Conservation (phyloP, 2,888 invertebrate species). For the Autographa gamma region DNA sequence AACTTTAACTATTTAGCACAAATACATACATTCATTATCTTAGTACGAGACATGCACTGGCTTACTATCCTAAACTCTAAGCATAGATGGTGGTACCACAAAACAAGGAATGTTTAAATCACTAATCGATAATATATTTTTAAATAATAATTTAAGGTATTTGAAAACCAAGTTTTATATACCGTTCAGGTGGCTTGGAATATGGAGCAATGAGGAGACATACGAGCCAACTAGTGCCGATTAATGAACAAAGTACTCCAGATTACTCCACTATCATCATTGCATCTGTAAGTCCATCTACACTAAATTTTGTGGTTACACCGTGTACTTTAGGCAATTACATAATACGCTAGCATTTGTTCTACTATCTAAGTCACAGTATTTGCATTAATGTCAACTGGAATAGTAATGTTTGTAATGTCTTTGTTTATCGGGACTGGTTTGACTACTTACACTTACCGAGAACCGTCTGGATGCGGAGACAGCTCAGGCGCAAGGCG, state of each 20-base stretch:
- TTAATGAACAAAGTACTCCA: no score
- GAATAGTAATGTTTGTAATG: conserved; percentile 38
- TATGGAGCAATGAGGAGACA: no score
- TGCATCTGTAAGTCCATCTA: no score
- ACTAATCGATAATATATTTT: no score
- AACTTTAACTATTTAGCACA: conserved; percentile 2
- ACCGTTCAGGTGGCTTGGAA: no score
- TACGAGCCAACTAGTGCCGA: no score
- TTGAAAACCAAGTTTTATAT: no score
- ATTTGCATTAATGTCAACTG: conserved; percentile 25
- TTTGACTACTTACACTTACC: conserved; percentile 50
- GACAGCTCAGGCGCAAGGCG: conserved; percentile 57
- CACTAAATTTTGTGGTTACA: not conserved
- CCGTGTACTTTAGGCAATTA: conserved; percentile 35
- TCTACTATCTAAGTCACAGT: conserved; percentile 33
- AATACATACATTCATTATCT: conserved; percentile 10
- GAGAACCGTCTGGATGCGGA: conserved; percentile 48
- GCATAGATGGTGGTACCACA: conserved; percentile 15
- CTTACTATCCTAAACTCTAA: conserved; percentile 22
- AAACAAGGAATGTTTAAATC: not conserved
- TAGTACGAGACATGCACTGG: conserved; percentile 1
- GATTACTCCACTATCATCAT: no score
- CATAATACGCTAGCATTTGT: conserved; percentile 42
- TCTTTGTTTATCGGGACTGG: conserved; percentile 28
- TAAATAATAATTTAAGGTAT: no score